Evolutionary conservation across 2,113 vertebrate genomes (phyloP).

Genomic region (Hippocampus mohnikei): DNA sequence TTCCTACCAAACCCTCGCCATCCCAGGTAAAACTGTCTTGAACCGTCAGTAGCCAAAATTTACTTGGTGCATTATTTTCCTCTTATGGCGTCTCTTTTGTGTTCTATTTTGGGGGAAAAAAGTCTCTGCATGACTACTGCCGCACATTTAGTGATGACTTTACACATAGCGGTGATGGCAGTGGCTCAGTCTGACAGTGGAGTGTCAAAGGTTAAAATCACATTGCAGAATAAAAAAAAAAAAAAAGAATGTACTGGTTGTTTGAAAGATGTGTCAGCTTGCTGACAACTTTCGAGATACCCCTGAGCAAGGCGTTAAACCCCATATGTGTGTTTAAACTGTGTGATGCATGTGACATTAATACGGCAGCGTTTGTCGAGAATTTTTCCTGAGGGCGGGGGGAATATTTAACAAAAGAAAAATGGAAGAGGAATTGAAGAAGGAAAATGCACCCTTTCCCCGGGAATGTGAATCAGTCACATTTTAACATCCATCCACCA

Average conservation of each 20-base stretch:
- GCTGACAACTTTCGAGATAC: not conserved
- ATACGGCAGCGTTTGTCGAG: not conserved
- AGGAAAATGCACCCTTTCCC: not conserved
- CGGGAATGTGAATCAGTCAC: not conserved
- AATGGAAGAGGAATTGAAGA: not conserved
- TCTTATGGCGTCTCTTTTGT: too few relatives aligned
- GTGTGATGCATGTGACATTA: not conserved
- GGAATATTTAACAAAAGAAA: not conserved
- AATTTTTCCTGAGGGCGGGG: not conserved
- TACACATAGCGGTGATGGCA: not conserved
- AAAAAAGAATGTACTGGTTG: not conserved
- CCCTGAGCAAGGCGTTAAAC: not conserved
- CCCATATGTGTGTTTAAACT: not conserved
- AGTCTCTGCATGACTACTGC: not conserved
- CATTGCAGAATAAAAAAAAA: not conserved
- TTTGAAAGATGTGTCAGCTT: not conserved
- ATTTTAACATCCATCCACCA: not conserved
- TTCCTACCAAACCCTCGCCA: too few relatives aligned
- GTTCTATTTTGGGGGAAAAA: too few relatives aligned
- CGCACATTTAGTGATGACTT: not conserved
- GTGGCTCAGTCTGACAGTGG: not conserved
- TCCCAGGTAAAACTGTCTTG: too few relatives aligned
- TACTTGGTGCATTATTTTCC: too few relatives aligned
- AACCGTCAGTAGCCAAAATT: too few relatives aligned
- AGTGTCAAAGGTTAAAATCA: not conserved